Percentiles rank a stretch among this genome's conserved stretches.
phyloP scores from a whole-genome alignment of 2,888 invertebrate genomes.

The Ephialtes manifestator region DNA sequence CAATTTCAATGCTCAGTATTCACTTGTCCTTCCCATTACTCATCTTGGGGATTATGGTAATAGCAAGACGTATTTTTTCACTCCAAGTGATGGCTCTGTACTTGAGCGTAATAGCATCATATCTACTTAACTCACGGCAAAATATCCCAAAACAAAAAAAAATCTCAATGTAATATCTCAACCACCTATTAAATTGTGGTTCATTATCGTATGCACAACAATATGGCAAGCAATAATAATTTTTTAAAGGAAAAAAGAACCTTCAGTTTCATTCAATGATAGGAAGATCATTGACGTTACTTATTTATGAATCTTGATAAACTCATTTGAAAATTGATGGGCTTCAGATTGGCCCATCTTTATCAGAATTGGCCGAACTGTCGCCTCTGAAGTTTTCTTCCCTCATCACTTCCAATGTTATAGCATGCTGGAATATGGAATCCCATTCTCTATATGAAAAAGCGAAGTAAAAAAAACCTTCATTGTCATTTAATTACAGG shows the following conservation, averaged over 20 bases:
- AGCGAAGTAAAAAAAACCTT: no score
- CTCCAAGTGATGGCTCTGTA: conserved; percentile 13
- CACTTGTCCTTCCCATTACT: neutral
- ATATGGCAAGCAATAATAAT: neutral
- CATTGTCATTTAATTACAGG: no score
- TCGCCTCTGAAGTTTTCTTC: conserved; percentile 38
- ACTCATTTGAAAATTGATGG: neutral
- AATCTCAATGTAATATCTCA: no score
- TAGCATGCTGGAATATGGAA: neutral
- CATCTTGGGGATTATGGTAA: conserved; percentile 4
- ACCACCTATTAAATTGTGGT: no score
- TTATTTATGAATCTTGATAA: neutral
- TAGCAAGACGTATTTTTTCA: conserved; percentile 1
- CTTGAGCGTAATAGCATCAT: neutral
- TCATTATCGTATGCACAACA: neutral
- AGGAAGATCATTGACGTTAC: no score
- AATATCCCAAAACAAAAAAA: neutral
- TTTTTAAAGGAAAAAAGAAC: no score
- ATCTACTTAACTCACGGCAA: neutral
- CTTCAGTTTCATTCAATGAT: no score
- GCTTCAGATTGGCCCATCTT: no score
- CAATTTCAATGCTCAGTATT: conserved; percentile 3
- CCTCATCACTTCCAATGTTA: conserved; percentile 22
- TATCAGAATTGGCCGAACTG: conserved; percentile 9
- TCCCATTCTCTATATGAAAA: no score